Evolutionary conservation across 2,113 vertebrate species (phyloP).

Genomic region (Chitala chitala): DNA sequence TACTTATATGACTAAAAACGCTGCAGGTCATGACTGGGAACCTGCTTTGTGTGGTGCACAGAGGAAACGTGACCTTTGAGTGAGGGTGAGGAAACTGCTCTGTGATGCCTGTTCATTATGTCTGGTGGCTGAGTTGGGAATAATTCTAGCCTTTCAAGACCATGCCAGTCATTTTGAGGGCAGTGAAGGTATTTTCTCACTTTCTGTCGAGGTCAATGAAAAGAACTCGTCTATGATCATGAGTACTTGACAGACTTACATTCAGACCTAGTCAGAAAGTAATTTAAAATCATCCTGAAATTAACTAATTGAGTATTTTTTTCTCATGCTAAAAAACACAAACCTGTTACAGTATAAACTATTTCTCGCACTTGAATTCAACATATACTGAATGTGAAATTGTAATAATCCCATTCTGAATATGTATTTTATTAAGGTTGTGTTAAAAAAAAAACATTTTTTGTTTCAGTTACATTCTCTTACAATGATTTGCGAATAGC

Average conservation of each 20-base stretch:
- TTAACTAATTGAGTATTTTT: too few relatives aligned
- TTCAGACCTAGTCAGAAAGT: not conserved
- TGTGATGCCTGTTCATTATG: constrained; percentile 3
- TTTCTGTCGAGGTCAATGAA: too few relatives aligned
- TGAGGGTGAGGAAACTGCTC: too few relatives aligned
- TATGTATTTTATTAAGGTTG: not conserved
- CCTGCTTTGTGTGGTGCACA: too few relatives aligned
- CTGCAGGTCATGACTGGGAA: too few relatives aligned
- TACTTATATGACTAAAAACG: too few relatives aligned
- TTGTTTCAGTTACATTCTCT: not conserved
- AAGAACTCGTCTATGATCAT: not conserved
- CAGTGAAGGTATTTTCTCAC: not conserved
- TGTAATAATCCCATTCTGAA: too few relatives aligned
- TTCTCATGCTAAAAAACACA: too few relatives aligned
- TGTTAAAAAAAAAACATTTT: not conserved
- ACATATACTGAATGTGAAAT: too few relatives aligned
- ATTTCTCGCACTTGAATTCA: too few relatives aligned
- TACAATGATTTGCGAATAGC: not conserved
- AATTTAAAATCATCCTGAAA: not conserved
- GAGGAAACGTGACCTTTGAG: too few relatives aligned
- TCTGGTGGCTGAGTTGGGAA: not conserved
- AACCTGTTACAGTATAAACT: not conserved
- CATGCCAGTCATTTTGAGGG: not conserved
- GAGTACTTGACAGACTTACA: not conserved
- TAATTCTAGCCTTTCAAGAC: not conserved